These are phyloP conservation scores for Pharmacophagus antenor DNA, from an alignment of 2,888 invertebrate genomes.

Conservation along the genomic window DNA sequence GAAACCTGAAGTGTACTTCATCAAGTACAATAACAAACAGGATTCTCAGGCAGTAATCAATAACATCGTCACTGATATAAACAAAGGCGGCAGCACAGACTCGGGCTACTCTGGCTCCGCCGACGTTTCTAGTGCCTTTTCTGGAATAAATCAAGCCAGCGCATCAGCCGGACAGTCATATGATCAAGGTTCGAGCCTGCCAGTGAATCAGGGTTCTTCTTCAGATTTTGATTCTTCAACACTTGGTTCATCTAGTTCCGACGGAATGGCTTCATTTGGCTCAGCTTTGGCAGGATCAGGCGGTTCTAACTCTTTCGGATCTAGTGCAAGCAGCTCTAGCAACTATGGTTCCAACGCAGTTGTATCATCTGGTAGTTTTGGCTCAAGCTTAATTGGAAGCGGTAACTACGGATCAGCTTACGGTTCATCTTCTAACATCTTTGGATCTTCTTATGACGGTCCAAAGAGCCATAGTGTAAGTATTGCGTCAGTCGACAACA, in stretches of 20 bases:
- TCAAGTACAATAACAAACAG: conserved; percentile 86
- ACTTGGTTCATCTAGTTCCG: neutral
- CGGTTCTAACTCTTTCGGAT: conserved; percentile 18
- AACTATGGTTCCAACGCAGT: conserved; percentile 14
- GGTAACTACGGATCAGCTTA: neutral
- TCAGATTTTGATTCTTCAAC: conserved; percentile 12
- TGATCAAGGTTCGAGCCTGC: conserved; percentile 1
- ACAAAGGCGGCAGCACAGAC: conserved; percentile 43
- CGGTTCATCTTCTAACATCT: conserved; percentile 15
- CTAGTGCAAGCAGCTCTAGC: conserved; percentile 6
- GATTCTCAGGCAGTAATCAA: conserved; percentile 70
- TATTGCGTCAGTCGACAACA: conserved; percentile 8
- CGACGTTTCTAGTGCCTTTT: neutral
- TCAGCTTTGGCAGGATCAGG: conserved; percentile 13
- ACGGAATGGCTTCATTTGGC: conserved; percentile 13
- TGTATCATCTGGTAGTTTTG: conserved; percentile 2
- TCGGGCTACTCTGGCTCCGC: conserved; percentile 16
- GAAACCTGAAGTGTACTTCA: conserved; percentile 90
- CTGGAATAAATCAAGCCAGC: conserved; percentile 12
- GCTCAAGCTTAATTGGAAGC: neutral
- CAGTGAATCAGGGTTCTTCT: conserved; percentile 14
- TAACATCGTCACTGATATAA: conserved; percentile 69
- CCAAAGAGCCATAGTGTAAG: conserved; percentile 21
- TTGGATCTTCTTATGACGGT: conserved; percentile 17
- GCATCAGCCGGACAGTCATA: neutral